Base-by-base conservation (phyloP, 2,888 invertebrate species). In the Dastarcus helophoroides region DNA sequence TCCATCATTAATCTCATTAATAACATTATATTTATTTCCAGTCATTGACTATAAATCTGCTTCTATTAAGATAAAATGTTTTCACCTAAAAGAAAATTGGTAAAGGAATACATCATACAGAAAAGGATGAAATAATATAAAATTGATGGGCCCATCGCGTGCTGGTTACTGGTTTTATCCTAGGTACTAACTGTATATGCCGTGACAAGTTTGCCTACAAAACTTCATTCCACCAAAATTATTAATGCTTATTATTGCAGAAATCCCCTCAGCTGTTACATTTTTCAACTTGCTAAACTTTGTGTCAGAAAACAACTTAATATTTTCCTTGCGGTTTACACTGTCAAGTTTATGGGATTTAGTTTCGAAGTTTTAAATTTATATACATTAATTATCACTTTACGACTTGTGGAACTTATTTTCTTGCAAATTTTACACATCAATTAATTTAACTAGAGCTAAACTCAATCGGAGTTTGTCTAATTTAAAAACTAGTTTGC, bases 91-190 rank as follows among this genome's bases (percentile, higher is more conserved):
- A n/a, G n/a, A n/a, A n/a, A n/a, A n/a, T n/a, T 17, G n/a, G 19
- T 17, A 17, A 17, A n/a, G n/a, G 19, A 17, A 17, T 6, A 17
- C 19, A n/a, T 17, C 19, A 17, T 7, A n/a, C n/a, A 17, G n/a
- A 6, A 7, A 17, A 6, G 19, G 19, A 17, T 17, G 19, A n/a
- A 7, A n/a, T n/a, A n/a, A n/a, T n/a, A n/a, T n/a, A n/a, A n/a
- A n/a, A 17, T 17, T 17, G 19, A 17, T 17, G n/a, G n/a, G 19
- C 19, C 19, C n/a, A 17, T 17, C 19, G 19, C 19, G 19, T 17
- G 19, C 6, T 17, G n/a, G n/a, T n/a, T n/a, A n/a, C n/a, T 17
- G 19, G 19, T n/a, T n/a, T 6, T 17, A 7, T 6, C n/a, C 6
- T 17, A 17, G 6, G 19, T 17, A 17, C 19, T n/a, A 7, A 7